phyloP scores from a whole-genome alignment of 2,888 invertebrate genomes.

The Macaria liturata region DNA sequence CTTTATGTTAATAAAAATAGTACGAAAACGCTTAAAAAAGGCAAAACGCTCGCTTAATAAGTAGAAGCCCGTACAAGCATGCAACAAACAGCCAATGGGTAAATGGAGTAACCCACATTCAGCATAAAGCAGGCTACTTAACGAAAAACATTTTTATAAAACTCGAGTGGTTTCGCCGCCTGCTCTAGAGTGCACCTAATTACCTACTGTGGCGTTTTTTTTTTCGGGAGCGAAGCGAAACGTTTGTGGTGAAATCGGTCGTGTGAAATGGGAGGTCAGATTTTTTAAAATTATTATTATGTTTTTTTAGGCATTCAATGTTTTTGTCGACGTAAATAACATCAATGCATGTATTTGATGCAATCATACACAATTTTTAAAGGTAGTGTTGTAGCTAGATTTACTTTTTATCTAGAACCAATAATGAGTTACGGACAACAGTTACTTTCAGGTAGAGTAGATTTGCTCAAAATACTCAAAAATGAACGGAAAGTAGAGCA shows the following conservation, averaged over 20 bases:
- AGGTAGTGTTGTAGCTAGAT: no score
- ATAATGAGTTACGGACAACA: no score
- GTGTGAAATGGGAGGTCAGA: conserved; percentile 3
- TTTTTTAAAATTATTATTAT: neutral
- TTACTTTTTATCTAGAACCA: no score
- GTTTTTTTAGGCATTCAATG: no score
- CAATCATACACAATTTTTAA: no score
- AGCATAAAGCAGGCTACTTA: conserved; percentile 29
- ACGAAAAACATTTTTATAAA: conserved; percentile 28
- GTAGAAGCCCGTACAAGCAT: conserved; percentile 2
- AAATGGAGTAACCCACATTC: conserved; percentile 38
- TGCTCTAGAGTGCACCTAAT: conserved; percentile 40
- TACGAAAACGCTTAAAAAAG: neutral
- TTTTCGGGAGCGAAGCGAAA: conserved; percentile 17
- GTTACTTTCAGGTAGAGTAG: no score
- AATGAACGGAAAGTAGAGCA: no score
- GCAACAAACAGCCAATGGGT: conserved; percentile 27
- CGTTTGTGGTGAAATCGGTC: conserved; percentile 21
- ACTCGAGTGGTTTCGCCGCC: conserved; percentile 27
- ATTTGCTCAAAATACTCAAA: no score
- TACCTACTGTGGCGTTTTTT: conserved; percentile 33
- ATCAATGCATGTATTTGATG: no score
- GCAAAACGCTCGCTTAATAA: conserved; percentile 2
- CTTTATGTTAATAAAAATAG: no score
- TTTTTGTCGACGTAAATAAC: no score